Evolutionary conservation across 2,797 vertebrate genomes (phyloP).

Genomic region (Eidolon dupreanum): DNA sequence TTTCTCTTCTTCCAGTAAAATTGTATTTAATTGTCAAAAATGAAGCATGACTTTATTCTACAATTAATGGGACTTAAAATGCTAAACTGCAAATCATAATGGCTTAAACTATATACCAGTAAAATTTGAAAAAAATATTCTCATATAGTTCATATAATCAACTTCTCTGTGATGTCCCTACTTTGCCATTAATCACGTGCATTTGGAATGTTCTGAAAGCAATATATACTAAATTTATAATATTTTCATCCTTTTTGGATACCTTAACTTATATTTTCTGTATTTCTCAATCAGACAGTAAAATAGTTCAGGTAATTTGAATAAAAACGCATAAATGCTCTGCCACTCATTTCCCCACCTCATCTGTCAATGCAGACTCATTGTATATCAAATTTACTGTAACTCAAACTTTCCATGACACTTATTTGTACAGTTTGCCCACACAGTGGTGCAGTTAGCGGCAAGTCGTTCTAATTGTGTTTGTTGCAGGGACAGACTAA

Average conservation of each 20-base stretch:
- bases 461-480: neutral
- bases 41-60: slow-evolving; percentile 72
- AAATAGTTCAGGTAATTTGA: neutral
- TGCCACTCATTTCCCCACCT: neutral
- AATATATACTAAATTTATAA: neutral
- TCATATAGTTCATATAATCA: slow-evolving; percentile 18
- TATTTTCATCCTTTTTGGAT: neutral
- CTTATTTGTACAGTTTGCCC: neutral
- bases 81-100: slow-evolving; percentile 53
- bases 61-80: slow-evolving; percentile 76
- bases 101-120: slow-evolving; percentile 15
- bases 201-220: neutral
- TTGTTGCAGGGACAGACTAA: neutral
- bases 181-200: neutral
- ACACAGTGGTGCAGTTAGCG: neutral
- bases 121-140: slow-evolving; percentile 41
- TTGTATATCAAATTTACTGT: neutral
- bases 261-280: neutral
- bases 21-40: slow-evolving; percentile 72
- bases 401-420: neutral
- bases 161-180: neutral
- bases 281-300: neutral
- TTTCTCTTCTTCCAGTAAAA: slow-evolving; percentile 65
- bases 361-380: neutral
- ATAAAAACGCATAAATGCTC: neutral